These are phyloP conservation scores for Aradophagus sp. DNA, from an alignment of 1,140 invertebrate genomes.

Conservation along the genomic window DNA sequence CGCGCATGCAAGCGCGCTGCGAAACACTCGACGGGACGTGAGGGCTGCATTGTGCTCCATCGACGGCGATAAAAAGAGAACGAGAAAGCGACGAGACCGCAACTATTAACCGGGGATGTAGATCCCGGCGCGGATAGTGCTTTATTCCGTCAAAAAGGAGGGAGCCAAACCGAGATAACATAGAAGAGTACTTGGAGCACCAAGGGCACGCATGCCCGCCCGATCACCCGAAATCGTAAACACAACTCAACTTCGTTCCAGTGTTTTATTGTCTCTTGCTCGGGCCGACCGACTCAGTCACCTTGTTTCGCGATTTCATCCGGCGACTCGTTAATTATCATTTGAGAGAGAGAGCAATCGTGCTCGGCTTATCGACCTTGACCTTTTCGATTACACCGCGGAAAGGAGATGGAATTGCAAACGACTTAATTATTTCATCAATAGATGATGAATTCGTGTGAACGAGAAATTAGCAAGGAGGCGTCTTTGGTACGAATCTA, in stretches of 20 bases:
- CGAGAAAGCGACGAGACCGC: slow-evolving; percentile 55
- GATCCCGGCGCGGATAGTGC: slow-evolving; percentile 64
- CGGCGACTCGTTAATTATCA: slow-evolving; percentile 27
- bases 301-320: slow-evolving; percentile 2
- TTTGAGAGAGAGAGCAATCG: background rate
- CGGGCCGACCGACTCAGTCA: slow-evolving; percentile 5
- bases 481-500: background rate
- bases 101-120: slow-evolving; percentile 50
- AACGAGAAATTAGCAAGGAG: no score
- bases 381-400: no score
- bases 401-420: no score
- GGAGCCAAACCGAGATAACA: slow-evolving; percentile 61
- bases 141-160: slow-evolving; percentile 64
- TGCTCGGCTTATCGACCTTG: no score
- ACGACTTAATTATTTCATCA: no score
- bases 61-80: slow-evolving; percentile 52
- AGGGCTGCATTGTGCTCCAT: slow-evolving; percentile 55
- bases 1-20: slow-evolving; percentile 52
- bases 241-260: slow-evolving; percentile 41
- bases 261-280: slow-evolving; percentile 36
- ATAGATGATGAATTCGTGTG: no score
- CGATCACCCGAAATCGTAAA: slow-evolving; percentile 53
- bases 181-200: slow-evolving; percentile 55
- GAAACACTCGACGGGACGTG: slow-evolving; percentile 58
- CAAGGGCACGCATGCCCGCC: slow-evolving; percentile 48